Evolutionary conservation across 2,797 vertebrate species (phyloP).

Genomic region (Netta rufina): DNA sequence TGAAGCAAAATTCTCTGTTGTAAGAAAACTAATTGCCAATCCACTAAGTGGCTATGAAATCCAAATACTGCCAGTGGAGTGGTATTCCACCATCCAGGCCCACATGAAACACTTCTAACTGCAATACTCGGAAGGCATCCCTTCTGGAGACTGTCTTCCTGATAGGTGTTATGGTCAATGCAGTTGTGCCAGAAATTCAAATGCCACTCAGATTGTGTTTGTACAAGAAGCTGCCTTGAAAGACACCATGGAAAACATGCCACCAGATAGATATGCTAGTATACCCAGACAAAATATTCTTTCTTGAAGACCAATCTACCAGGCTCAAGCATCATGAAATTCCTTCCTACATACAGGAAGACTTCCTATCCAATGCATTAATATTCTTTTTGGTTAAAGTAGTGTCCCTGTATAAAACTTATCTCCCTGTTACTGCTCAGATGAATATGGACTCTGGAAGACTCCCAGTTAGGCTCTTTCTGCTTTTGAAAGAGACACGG

Average conservation of each 20-base stretch:
- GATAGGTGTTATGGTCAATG: background rate
- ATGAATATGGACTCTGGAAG: background rate
- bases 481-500: background rate
- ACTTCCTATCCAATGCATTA: background rate
- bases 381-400: background rate
- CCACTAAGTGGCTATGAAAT: background rate
- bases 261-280: background rate
- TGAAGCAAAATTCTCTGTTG: background rate
- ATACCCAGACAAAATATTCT: background rate
- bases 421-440: background rate
- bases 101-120: accelerated
- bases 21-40: background rate
- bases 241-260: background rate
- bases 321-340: background rate
- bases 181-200: background rate
- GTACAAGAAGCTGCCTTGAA: background rate
- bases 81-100: background rate
- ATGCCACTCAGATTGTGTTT: background rate
- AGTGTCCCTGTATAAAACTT: background rate
- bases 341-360: background rate
- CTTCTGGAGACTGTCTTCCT: background rate
- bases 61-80: background rate
- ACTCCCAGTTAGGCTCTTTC: background rate
- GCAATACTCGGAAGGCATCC: background rate
- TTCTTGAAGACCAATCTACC: background rate